Base-by-base conservation (phyloP, 2,888 invertebrate genomes). In the Lymantria monacha region DNA sequence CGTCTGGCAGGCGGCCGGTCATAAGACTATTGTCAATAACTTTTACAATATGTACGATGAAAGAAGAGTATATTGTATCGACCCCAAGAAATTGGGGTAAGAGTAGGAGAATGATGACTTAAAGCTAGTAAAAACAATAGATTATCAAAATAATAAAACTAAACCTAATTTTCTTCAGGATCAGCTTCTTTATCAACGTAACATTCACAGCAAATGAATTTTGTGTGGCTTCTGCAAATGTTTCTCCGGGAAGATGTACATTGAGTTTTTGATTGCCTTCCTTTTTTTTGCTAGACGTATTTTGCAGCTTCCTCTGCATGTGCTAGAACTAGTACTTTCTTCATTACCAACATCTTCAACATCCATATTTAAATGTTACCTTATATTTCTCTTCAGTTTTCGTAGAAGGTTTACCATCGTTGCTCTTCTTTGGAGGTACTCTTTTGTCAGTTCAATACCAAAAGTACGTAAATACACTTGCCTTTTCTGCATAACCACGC, bases 381-480 rank as follows among this genome's bases (percentile, higher is more conserved):
- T 54, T 54, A 54, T 52, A 48, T 55, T 53, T 51, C 55, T 59
- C 47, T 59, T 59, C 43, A 53, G 51, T 47, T 49, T 51, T 49
- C 53, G 52, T 53, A 46, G 53, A 36, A 57, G 55, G 49, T 30
- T 13, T 49, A 51, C 45, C 37, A 57, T 57, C 42, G 55, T 51
- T 45, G 60, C 13, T 57, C 58, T 58, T 54, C 56, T 58, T 52
- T 61, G 53, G 37, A 59, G 53, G 41, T 59, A 54, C 51, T 57
- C 53, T 53, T 54, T 54, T 54, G 55, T 63, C 55, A 61, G 41
- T 50, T 55, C 57, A 44, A 40, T 51, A 47, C 57, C 37, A 15
- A 60, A 55, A 49, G 30, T 55, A 15, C 59, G 56, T 59, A 61
- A 55, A 61, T 53, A 64, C 49, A 31, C 57, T 46, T 46, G 47